Conservation (phyloP, 2,113 vertebrate genomes). For the Piprites chloris region DNA sequence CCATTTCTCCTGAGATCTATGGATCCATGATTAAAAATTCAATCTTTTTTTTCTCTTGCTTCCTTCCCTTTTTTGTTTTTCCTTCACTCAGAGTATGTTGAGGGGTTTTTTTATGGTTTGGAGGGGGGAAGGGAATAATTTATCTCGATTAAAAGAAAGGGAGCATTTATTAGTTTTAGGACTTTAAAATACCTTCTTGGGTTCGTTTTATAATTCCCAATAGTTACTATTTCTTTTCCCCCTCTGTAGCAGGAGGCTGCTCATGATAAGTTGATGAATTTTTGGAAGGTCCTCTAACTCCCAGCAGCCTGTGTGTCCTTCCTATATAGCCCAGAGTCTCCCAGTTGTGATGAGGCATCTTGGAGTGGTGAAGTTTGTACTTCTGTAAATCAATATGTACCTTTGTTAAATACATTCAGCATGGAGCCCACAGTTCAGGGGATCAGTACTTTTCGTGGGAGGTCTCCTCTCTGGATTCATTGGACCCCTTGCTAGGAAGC, state of each 20-base stretch:
- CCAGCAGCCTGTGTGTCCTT: not conserved
- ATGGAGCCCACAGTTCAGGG: not conserved
- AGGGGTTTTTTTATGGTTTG: not conserved
- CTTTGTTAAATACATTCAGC: not conserved
- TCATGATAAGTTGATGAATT: rapidly evolving
- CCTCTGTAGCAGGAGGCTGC: not conserved
- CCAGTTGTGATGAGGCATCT: not conserved
- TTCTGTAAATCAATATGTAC: not conserved
- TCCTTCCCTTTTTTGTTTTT: not conserved
- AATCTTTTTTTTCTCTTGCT: not conserved
- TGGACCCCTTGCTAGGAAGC: not conserved
- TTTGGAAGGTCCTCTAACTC: not conserved
- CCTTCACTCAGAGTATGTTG: rapidly evolving
- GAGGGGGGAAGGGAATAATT: rapidly evolving
- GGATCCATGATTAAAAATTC: not conserved
- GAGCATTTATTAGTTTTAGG: not conserved
- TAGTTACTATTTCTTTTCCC: not conserved
- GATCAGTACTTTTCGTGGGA: not conserved
- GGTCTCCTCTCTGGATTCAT: not conserved
- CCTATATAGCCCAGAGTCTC: not conserved
- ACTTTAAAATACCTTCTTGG: not conserved
- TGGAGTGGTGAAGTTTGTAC: not conserved
- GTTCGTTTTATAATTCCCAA: not conserved
- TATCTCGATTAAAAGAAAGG: not conserved
- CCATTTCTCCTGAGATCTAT: not conserved